Evolutionary conservation across 2,888 invertebrate species (phyloP), one percentile per base, ranked within the genome.

Genomic region (Ochropleura leucogaster): DNA sequence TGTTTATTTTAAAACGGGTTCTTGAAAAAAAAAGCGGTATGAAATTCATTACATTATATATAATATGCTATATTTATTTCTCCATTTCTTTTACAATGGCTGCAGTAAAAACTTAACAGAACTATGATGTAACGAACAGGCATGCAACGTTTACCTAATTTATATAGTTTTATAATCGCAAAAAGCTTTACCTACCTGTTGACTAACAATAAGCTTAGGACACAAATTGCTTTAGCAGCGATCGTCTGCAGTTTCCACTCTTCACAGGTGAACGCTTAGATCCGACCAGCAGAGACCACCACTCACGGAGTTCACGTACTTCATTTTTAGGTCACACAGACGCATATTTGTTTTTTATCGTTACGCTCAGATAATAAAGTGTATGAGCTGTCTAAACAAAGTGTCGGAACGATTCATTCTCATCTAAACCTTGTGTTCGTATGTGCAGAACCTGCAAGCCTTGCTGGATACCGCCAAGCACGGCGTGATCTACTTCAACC

Each of bases 401-500:
- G 4, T 57, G 8, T 30, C 57, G 30, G 57, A 30, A 12, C 14
- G 7, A 7, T 20, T 55, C 0, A 30, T 16, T 7, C 14, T 8
- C 30, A 30, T 30, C 30, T 57, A 16, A 40, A 59, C 40, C 1
- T 59, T 40, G 40, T 57, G 57, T 59, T 40, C 40, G 59, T 59
- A 59, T 59, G 59, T 59, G 5, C 82, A 95, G 95, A 91, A 93
- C 67, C 74, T 97, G 9, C 90, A 95, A 85, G 80, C 86, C 4
- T 85, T 95, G 16, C 79, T 96, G 68, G 94, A 95, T 64, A 88
- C 85, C 4, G 92, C 95, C 0, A 91, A 91, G 64, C 84, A 95
- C 40, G 97, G 97, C 0, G 94, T 94, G 3, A 93, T 97, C 57
- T 94, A 91, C 79, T 95, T 97, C 73, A 96, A 94, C 79, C 85